Evolutionary conservation across 2,797 vertebrate species (phyloP).

Genomic region (Amphiprion clarkii): DNA sequence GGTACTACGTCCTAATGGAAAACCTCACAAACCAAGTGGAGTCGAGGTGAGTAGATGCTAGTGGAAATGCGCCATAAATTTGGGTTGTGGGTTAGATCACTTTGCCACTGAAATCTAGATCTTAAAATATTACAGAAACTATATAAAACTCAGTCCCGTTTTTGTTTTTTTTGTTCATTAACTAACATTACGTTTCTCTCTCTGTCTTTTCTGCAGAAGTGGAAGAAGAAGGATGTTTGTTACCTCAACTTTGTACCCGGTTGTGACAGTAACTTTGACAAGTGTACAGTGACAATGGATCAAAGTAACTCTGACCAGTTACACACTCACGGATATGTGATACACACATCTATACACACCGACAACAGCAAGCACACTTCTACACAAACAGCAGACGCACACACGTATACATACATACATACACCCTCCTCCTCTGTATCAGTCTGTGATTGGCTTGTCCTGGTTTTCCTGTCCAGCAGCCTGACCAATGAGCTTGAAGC

Average conservation of each 20-base stretch:
- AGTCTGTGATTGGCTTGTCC: conserved; percentile 82
- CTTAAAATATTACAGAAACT: too few species aligned
- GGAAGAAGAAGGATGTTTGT: conserved; percentile 74
- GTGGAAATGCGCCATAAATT: too few species aligned
- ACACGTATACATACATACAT: conserved; percentile 51
- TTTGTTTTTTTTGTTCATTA: neutral
- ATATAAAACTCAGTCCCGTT: too few species aligned
- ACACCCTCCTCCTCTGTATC: conserved; percentile 77
- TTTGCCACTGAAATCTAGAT: too few species aligned
- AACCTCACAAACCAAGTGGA: too few species aligned
- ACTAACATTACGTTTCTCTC: neutral
- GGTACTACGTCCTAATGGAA: too few species aligned
- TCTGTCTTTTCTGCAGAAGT: conserved; percentile 48
- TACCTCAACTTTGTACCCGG: conserved; percentile 83
- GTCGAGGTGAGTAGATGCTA: too few species aligned
- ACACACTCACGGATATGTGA: conserved; percentile 70
- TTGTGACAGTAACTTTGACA: conserved; percentile 82
- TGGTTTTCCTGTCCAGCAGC: conserved; percentile 75
- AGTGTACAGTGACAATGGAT: conserved; percentile 84
- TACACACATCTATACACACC: conserved; percentile 44
- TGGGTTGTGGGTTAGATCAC: too few species aligned
- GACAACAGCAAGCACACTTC: conserved; percentile 57
- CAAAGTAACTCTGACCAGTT: conserved; percentile 78
- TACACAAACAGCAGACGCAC: conserved; percentile 53
- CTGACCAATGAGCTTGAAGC: conserved; percentile 83